Evolutionary conservation across 2,113 vertebrate genomes (phyloP).

Genomic region (Azemiops feae): DNA sequence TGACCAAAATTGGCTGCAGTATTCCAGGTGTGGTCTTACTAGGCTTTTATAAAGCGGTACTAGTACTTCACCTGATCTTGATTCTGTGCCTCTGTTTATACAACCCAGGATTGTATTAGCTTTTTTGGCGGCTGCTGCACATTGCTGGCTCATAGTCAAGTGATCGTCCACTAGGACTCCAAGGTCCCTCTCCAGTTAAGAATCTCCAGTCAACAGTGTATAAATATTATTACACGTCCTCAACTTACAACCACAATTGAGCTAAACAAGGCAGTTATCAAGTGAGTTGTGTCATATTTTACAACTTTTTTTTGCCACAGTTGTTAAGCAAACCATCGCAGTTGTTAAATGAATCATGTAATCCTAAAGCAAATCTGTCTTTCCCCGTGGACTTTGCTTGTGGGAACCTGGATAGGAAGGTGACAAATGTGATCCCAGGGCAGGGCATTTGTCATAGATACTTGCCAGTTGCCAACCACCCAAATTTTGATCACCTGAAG

Average conservation of each 20-base stretch:
- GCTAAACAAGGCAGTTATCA: neutral
- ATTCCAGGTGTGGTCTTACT: too few species aligned
- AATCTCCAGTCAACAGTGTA: neutral
- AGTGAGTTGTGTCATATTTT: neutral
- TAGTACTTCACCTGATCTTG: too few species aligned
- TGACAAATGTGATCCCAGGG: neutral
- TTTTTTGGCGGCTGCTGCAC: too few species aligned
- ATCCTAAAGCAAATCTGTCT: neutral
- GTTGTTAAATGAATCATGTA: neutral
- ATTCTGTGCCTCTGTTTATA: too few species aligned
- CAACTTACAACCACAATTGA: neutral
- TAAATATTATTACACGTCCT: neutral
- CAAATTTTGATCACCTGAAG: neutral
- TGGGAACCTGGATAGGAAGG: neutral
- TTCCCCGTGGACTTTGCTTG: neutral
- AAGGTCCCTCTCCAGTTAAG: neutral
- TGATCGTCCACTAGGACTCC: too few species aligned
- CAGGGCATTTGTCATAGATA: neutral
- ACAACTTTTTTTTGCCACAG: neutral
- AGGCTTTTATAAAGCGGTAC: too few species aligned
- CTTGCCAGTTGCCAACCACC: neutral
- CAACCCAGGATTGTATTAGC: too few species aligned
- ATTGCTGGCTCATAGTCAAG: too few species aligned
- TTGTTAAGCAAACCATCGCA: neutral
- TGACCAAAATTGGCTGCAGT: too few species aligned